Evolutionary conservation across 2,113 vertebrate species (phyloP), one percentile per base, ranked within the genome.

Genomic region (Pavo muticus): DNA sequence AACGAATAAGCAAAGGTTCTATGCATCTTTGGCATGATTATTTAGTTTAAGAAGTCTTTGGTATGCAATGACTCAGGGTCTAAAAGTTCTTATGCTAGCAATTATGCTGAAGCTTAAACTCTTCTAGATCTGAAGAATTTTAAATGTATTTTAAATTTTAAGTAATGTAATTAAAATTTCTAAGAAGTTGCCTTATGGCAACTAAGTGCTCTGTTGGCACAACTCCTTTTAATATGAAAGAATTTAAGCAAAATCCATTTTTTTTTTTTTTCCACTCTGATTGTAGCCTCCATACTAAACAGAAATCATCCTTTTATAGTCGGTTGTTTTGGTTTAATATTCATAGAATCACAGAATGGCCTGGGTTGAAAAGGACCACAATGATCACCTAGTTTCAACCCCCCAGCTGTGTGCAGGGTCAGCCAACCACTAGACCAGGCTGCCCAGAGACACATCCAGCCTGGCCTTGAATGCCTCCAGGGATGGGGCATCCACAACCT

Each of bases 151-250:
- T 63, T 18, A 25, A 40, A 39, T 63, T 63, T 63, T 40, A 11
- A 63, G 24, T 40, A 63, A 21, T n/a, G 30, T n/a, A 59, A 63
- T 39, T 63, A 17, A 40, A 40, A 8, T 27, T 27, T 27, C 18
- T 27, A 8, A 39, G 0, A 5, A 50, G 10, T 74, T 88, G 75
- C 21, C 9, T 61, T 89, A 21, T 14, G 18, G 15, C 32, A 71
- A 19, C 0, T 1, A 2, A 42, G 21, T 37, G 7, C 48, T 90
- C 10, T 2, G 3, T 9, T 2, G 3, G 2, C 37, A 78, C 18
- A 75, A 79, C 24, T 39, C 4, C 6, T 17, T 88, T 69, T 50
- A n/a, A 35, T 32, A 8, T 35, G 16, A 71, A 82, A 74, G 5
- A 14, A 7, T 50, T 92, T 42, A 30, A 65, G 71, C 32, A 42